A percentile compares a stretch with the other conserved stretches of the same genome.
Evolutionary conservation across 2,888 invertebrate species (phyloP).

Genomic region (Pandemis cinnamomeana): DNA sequence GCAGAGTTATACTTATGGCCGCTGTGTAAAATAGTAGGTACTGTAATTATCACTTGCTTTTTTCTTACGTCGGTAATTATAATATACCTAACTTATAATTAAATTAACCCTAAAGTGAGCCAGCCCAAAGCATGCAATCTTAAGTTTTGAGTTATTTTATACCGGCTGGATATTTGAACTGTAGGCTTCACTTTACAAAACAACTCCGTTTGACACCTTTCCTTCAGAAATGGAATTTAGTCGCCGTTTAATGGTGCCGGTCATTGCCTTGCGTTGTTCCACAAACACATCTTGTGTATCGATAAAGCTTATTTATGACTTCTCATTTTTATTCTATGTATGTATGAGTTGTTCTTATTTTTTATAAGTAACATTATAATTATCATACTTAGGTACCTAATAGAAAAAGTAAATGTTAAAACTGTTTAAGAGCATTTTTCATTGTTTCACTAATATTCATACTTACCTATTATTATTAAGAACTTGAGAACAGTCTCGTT

Average conservation of each 20-base stretch:
- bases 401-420: too few relatives aligned
- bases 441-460: too few relatives aligned
- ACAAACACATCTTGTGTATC: slow-evolving; percentile 30
- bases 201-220: slow-evolving; percentile 23
- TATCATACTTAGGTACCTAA: too few relatives aligned
- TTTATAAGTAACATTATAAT: too few relatives aligned
- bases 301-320: slow-evolving; percentile 31
- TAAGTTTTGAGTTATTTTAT: neutral
- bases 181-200: neutral
- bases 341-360: too few relatives aligned
- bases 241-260: slow-evolving; percentile 38
- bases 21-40: neutral
- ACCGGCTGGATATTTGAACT: neutral
- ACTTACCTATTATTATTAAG: too few relatives aligned
- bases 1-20: neutral
- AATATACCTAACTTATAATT: too few relatives aligned
- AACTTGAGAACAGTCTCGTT: too few relatives aligned
- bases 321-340: slow-evolving; percentile 8
- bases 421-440: too few relatives aligned
- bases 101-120: neutral
- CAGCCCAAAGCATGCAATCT: neutral
- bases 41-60: too few relatives aligned
- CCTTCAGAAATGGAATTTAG: slow-evolving; percentile 32
- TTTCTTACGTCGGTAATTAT: too few relatives aligned
- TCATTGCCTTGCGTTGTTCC: slow-evolving; percentile 37